Evolutionary conservation across 2,797 vertebrate species (phyloP).

Genomic region (Euthynnus affinis): DNA sequence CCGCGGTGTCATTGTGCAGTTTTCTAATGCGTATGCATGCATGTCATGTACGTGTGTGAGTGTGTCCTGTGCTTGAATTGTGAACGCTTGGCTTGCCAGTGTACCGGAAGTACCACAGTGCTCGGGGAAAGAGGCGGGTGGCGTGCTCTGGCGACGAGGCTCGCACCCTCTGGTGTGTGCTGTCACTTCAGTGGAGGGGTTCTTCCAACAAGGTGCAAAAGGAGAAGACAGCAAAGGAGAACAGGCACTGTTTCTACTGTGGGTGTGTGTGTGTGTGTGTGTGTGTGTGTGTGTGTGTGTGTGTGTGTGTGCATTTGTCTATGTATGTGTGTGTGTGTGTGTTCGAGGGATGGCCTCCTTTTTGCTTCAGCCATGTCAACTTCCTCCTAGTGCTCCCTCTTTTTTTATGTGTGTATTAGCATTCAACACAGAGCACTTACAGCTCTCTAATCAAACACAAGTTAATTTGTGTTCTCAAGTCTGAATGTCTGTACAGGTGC

Average conservation of each 20-base stretch:
- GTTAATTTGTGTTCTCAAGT: slow-evolving; percentile 55
- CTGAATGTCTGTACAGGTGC: slow-evolving; percentile 47
- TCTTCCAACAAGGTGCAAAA: slow-evolving; percentile 70
- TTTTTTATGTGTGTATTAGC: slow-evolving; percentile 31
- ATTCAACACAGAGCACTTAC: slow-evolving; percentile 40
- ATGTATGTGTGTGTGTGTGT: slow-evolving; percentile 15
- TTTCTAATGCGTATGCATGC: slow-evolving; percentile 22
- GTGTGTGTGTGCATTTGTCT: slow-evolving; percentile 17
- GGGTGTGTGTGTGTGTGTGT: not conserved
- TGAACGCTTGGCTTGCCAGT: slow-evolving; percentile 35
- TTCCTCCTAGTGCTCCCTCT: slow-evolving; percentile 21
- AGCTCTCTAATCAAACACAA: slow-evolving; percentile 59
- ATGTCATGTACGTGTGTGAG: slow-evolving; percentile 27
- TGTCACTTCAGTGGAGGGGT: slow-evolving; percentile 75
- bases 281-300: not conserved
- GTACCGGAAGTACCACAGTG: slow-evolving; percentile 49
- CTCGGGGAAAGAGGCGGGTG: slow-evolving; percentile 24
- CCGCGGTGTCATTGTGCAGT: slow-evolving; percentile 12
- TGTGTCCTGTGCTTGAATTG: slow-evolving; percentile 38
- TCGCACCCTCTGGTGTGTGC: slow-evolving; percentile 72
- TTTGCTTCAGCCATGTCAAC: slow-evolving; percentile 26
- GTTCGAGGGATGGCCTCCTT: slow-evolving; percentile 10
- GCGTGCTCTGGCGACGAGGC: slow-evolving; percentile 36
- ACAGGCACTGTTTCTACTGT: slow-evolving; percentile 38
- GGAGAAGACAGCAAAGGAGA: slow-evolving; percentile 72